phyloP scores from a whole-genome alignment of 2,797 vertebrate species.

The Ara ararauna region DNA sequence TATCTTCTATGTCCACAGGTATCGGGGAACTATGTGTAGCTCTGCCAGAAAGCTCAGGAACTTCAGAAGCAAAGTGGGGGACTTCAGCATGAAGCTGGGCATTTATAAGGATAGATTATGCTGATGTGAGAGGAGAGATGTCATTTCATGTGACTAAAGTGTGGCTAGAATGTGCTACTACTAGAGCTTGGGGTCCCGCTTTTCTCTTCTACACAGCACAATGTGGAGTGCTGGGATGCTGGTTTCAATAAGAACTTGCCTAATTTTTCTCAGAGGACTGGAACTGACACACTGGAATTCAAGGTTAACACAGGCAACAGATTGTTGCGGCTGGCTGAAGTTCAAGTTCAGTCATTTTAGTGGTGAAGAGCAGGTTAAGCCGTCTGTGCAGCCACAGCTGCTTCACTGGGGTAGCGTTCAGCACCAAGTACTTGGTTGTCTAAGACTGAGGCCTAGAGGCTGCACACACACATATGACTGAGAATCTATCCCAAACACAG shows the following conservation, averaged over 20 bases:
- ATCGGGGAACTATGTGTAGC: not conserved
- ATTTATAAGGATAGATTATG: not conserved
- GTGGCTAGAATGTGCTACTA: not conserved
- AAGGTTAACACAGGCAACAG: conserved; percentile 16
- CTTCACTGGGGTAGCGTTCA: not conserved
- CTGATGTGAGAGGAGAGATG: not conserved
- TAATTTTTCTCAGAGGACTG: conserved; percentile 13
- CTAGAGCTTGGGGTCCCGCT: not conserved
- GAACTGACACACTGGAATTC: conserved; percentile 31
- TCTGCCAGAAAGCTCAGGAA: not conserved
- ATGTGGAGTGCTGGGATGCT: not conserved
- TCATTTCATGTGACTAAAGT: not conserved
- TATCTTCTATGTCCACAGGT: not conserved
- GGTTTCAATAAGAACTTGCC: conserved; percentile 42
- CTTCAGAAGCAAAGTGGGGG: not conserved
- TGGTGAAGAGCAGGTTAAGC: not conserved
- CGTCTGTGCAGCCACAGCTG: not conserved
- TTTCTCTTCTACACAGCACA: not conserved
- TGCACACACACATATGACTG: not conserved
- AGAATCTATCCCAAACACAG: not conserved
- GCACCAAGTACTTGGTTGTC: not conserved
- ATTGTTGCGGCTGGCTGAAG: conserved; percentile 29
- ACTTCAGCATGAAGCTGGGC: not conserved
- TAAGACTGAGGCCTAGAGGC: not conserved
- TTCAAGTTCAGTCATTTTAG: not conserved